Conservation (phyloP, 2,113 vertebrate genomes). For the Melanotaenia duboulayi region DNA sequence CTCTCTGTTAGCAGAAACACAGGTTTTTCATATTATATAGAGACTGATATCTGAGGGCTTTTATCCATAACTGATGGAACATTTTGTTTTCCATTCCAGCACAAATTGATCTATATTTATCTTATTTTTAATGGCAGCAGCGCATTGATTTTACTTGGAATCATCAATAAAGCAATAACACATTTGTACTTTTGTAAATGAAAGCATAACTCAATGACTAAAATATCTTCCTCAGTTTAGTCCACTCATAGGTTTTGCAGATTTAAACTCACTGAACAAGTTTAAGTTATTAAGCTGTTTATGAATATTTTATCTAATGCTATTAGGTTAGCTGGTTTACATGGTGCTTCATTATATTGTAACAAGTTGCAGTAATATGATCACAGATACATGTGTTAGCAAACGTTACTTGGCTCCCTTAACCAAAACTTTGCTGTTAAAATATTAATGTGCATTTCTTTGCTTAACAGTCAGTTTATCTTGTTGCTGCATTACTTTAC, state of each 20-base stretch:
- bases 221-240: background rate
- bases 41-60: slow-evolving; percentile 11
- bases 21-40: background rate
- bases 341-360: no score
- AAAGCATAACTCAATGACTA: background rate
- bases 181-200: background rate
- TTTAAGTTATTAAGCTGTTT: background rate
- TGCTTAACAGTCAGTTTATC: background rate
- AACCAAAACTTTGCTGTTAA: background rate
- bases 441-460: background rate
- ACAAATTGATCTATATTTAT: slow-evolving; percentile 28
- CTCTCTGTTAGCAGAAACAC: background rate
- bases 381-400: background rate
- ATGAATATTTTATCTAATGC: no score
- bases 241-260: background rate
- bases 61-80: slow-evolving; percentile 25
- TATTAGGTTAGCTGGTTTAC: no score
- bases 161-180: slow-evolving; percentile 1
- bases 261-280: background rate
- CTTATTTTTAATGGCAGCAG: slow-evolving; percentile 7
- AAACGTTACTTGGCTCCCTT: slow-evolving; percentile 2
- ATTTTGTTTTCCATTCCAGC: slow-evolving; percentile 25
- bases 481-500: background rate
- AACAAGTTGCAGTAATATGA: background rate
- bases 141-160: slow-evolving; percentile 24